Percentiles rank a stretch among this genome's conserved stretches.
These are phyloP conservation scores for Todiramphus chloris DNA, from an alignment of 2,113 vertebrate genomes.

Conservation along the genomic window DNA sequence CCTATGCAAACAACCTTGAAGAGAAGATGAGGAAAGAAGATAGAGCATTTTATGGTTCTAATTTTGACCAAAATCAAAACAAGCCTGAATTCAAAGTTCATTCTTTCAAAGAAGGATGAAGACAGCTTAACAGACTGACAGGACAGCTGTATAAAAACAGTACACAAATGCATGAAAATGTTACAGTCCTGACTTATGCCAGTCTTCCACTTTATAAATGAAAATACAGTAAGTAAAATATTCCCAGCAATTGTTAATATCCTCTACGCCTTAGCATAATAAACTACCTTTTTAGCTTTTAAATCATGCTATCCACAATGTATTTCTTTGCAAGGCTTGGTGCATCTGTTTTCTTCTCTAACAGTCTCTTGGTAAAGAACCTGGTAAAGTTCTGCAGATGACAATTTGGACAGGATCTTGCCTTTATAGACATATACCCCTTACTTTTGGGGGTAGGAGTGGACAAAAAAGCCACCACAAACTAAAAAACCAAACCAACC, in stretches of 20 bases:
- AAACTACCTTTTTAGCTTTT: not conserved
- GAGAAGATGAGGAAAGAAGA: not conserved
- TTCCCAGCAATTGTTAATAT: not conserved
- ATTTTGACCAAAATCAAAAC: not conserved
- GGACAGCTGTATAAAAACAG: not conserved
- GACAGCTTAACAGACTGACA: not conserved
- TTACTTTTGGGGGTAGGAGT: not conserved
- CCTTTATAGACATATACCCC: not conserved
- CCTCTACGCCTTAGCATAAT: not conserved
- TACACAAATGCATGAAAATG: constrained; percentile 7
- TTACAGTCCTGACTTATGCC: constrained; percentile 38
- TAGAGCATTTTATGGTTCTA: not conserved
- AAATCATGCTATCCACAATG: not conserved
- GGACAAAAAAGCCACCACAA: not conserved
- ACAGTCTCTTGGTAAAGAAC: not conserved
- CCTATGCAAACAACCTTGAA: not conserved
- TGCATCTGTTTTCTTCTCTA: not conserved
- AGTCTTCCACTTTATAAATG: constrained; percentile 18
- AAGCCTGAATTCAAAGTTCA: not conserved
- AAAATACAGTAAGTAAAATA: not conserved
- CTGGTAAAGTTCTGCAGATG: not conserved
- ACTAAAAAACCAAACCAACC: not conserved
- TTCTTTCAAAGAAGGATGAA: not conserved
- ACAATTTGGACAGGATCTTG: not conserved
- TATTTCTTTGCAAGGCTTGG: not conserved